Percentiles rank a stretch among this genome's conserved stretches.
These are phyloP conservation scores for Tokudaia muenninki DNA, from an alignment of 2,797 vertebrate genomes.

Conservation along the genomic window DNA sequence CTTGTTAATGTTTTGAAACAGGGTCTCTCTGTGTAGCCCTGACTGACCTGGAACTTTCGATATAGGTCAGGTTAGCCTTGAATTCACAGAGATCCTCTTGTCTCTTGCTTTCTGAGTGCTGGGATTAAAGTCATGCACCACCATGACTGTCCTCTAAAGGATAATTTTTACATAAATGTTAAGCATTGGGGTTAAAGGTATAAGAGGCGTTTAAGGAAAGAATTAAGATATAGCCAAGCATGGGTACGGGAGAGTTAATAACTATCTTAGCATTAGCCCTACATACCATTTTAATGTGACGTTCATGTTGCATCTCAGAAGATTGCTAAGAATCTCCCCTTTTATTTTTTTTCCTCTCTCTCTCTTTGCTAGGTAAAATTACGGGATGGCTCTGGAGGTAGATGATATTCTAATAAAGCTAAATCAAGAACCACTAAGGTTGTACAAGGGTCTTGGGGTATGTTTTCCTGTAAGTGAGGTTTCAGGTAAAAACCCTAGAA, in stretches of 20 bases:
- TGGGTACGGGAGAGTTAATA: neutral
- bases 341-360: neutral
- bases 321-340: neutral
- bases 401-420: neutral
- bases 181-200: neutral
- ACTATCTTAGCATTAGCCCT: no score
- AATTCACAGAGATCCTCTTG: neutral
- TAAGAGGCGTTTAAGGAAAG: neutral
- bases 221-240: neutral
- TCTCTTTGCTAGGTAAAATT: neutral
- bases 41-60: neutral
- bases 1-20: neutral
- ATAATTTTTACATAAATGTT: neutral
- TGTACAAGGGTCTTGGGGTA: neutral
- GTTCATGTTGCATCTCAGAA: neutral
- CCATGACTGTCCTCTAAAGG: neutral
- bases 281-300: neutral
- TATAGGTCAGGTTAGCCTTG: neutral
- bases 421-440: neutral
- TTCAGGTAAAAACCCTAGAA: neutral
- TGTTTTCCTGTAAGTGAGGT: neutral
- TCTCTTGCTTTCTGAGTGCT: neutral
- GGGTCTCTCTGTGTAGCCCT: neutral
- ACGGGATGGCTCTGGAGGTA: neutral
- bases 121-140: neutral